phyloP scores from a whole-genome alignment of 2,888 invertebrate genomes.

The Athalia circularis region DNA sequence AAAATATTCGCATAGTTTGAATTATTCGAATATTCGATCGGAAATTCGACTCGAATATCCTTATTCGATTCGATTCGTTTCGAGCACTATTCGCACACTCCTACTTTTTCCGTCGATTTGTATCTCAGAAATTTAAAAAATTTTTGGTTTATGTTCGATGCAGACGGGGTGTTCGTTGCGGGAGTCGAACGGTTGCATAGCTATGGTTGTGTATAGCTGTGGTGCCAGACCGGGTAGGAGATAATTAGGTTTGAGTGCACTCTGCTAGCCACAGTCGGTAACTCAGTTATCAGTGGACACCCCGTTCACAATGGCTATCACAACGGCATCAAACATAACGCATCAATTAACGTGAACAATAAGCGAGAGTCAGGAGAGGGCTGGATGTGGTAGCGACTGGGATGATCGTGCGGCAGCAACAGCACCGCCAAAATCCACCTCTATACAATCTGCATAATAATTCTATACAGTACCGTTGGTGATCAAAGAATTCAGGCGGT shows the following conservation, averaged over 20 bases:
- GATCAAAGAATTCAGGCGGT: no score
- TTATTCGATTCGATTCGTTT: no score
- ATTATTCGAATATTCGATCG: no score
- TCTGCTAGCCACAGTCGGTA: constrained; percentile 73
- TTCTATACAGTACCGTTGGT: no score
- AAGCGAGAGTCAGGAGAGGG: constrained; percentile 66
- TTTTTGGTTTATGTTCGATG: no score
- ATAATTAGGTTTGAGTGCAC: constrained; percentile 75
- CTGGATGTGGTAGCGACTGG: constrained; percentile 32
- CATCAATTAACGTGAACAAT: constrained; percentile 75
- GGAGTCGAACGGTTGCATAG: constrained; percentile 2
- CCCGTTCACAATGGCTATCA: constrained; percentile 73
- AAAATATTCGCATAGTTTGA: no score
- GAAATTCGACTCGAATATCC: no score
- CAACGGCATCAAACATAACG: constrained; percentile 74
- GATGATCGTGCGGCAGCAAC: background rate
- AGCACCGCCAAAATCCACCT: background rate
- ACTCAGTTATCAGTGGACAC: constrained; percentile 75
- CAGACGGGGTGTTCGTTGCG: background rate
- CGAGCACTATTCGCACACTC: no score
- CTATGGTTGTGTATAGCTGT: background rate
- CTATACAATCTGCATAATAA: no score
- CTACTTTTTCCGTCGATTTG: background rate
- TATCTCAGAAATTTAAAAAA: background rate
- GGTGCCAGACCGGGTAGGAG: constrained; percentile 63